Conservation (phyloP, 2,113 vertebrate species). For the Atrichornis clamosus region DNA sequence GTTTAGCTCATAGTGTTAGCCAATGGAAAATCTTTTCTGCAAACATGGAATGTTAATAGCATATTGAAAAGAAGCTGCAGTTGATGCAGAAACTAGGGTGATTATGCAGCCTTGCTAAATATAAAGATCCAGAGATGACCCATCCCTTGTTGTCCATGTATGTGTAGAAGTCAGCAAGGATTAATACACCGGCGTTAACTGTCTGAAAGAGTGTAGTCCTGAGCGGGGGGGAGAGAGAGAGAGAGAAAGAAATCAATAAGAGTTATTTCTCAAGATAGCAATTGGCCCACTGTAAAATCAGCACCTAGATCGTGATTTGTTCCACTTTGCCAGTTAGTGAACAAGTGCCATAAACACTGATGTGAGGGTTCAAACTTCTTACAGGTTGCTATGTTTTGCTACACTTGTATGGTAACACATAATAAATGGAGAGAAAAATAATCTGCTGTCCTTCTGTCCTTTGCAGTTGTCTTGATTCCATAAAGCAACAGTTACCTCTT, state of each 20-base stretch:
- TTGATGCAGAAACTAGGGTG: background rate
- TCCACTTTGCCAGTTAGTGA: background rate
- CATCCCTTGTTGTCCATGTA: background rate
- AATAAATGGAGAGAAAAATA: background rate
- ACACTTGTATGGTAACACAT: background rate
- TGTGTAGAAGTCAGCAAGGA: background rate
- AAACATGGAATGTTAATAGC: background rate
- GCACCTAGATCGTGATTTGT: background rate
- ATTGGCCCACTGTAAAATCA: background rate
- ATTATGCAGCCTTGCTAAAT: background rate
- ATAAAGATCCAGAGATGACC: background rate
- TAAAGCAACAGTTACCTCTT: background rate
- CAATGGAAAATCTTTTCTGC: background rate
- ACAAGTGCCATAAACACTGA: background rate
- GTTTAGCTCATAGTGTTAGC: background rate
- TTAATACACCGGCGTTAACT: background rate
- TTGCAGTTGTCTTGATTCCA: background rate
- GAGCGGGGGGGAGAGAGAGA: background rate
- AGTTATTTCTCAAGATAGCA: background rate
- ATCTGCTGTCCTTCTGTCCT: background rate
- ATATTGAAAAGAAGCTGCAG: background rate
- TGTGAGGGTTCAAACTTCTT: background rate
- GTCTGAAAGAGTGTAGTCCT: background rate
- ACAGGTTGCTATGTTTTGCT: background rate
- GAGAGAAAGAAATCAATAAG: background rate